Evolutionary conservation across 2,888 invertebrate species (phyloP).

Genomic region (Geophilus truncorum): DNA sequence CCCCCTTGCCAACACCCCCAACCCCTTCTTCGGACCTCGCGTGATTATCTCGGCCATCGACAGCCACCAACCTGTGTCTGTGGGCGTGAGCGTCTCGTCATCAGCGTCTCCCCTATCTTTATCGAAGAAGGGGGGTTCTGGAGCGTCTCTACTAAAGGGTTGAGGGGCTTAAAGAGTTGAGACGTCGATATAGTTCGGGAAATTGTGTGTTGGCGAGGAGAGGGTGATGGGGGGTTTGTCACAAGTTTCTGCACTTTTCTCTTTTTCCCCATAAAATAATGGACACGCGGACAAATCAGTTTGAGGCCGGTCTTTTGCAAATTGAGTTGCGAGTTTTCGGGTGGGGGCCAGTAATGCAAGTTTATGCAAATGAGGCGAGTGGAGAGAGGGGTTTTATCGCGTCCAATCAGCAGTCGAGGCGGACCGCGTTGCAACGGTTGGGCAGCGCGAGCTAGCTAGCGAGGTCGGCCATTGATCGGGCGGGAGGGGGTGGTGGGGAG

Average conservation of each 20-base stretch:
- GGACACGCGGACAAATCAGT: constrained; percentile 32
- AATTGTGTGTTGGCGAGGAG: not conserved
- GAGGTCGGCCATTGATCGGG: constrained; percentile 32
- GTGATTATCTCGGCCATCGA: constrained; percentile 10
- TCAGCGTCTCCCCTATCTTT: not conserved
- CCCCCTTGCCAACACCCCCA: not conserved
- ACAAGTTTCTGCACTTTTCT: not conserved
- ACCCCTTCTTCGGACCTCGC: not conserved
- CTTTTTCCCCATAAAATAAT: not conserved
- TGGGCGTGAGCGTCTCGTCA: constrained; percentile 1
- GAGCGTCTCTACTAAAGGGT: no score
- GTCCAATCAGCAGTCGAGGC: constrained; percentile 32
- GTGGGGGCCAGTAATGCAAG: constrained; percentile 22
- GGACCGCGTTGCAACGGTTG: constrained; percentile 12
- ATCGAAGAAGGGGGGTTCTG: no score
- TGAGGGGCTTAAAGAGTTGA: not conserved
- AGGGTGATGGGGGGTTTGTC: not conserved
- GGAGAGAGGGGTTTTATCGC: constrained; percentile 12
- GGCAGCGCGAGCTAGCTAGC: constrained; percentile 8
- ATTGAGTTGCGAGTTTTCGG: not conserved
- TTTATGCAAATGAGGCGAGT: constrained; percentile 33
- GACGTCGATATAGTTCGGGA: not conserved
- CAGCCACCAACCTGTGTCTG: constrained; percentile 1
- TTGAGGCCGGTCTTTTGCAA: not conserved
- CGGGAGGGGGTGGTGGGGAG: not conserved